These are phyloP conservation scores for Esox lucius DNA, from an alignment of 2,797 vertebrate species.

Conservation along the genomic window DNA sequence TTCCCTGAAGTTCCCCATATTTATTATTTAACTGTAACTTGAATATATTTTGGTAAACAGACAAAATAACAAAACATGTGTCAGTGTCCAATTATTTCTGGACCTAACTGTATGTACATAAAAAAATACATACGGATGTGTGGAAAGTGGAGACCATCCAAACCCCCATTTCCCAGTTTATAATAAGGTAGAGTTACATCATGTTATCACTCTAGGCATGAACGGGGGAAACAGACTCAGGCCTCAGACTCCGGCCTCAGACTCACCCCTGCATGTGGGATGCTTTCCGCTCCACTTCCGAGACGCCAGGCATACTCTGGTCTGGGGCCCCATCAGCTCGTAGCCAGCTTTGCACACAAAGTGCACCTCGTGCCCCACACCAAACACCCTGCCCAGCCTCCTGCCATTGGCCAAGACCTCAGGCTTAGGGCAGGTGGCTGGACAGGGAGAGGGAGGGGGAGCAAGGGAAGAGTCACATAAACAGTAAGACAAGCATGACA, in stretches of 20 bases:
- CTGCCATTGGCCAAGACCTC: conserved; percentile 69
- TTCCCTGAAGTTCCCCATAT: no score
- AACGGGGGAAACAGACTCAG: background rate
- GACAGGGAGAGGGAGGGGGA: background rate
- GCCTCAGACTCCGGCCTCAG: conserved; percentile 26
- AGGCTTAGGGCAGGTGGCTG: conserved; percentile 74
- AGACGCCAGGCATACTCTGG: conserved; percentile 73
- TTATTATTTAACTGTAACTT: no score
- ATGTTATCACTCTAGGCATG: no score
- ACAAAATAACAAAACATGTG: no score
- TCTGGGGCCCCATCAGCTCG: conserved; percentile 78
- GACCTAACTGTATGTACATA: no score
- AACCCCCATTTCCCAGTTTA: no score
- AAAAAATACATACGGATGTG: no score
- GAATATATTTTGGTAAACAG: no score
- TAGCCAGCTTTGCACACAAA: conserved; percentile 78
- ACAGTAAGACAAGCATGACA: background rate
- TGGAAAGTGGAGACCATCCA: no score
- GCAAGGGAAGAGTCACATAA: background rate
- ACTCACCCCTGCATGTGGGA: conserved; percentile 78
- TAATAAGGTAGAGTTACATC: no score
- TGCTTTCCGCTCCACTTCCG: conserved; percentile 81
- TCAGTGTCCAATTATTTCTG: no score
- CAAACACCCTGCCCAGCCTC: conserved; percentile 73
- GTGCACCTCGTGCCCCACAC: conserved; percentile 80